phyloP scores from a whole-genome alignment of 2,888 invertebrate genomes.

The Marronus borbonicus region DNA sequence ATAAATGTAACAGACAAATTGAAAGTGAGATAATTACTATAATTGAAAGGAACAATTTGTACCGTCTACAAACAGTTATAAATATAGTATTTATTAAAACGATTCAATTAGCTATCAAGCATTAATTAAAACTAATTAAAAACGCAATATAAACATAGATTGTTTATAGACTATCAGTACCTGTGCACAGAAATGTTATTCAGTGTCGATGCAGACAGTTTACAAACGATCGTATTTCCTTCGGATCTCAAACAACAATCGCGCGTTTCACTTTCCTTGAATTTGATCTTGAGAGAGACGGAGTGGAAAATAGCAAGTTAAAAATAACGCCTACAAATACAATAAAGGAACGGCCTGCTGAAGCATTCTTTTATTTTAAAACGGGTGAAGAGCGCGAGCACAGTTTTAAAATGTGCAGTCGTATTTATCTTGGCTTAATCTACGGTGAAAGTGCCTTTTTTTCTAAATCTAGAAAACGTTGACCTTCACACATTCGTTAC shows the following conservation, averaged over 20 bases:
- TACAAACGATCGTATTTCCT: background rate
- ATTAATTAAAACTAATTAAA: no score
- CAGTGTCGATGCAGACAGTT: background rate
- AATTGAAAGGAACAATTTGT: no score
- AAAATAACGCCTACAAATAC: slow-evolving; percentile 36
- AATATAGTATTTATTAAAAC: no score
- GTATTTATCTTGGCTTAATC: slow-evolving; percentile 20
- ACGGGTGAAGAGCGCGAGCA: slow-evolving; percentile 16
- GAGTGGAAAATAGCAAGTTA: slow-evolving; percentile 15
- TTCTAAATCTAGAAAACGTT: slow-evolving; percentile 36
- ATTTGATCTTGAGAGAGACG: background rate
- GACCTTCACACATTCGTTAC: slow-evolving; percentile 35
- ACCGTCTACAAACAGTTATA: no score
- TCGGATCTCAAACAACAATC: slow-evolving; percentile 13
- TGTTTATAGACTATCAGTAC: no score
- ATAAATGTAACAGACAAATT: no score
- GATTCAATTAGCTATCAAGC: no score
- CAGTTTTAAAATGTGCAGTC: slow-evolving; percentile 25
- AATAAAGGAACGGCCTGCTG: slow-evolving; percentile 18
- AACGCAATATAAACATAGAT: no score
- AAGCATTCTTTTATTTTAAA: slow-evolving; percentile 38
- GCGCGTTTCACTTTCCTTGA: background rate
- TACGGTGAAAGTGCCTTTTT: slow-evolving; percentile 18
- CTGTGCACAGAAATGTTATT: background rate
- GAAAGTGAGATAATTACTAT: no score